phyloP scores from a whole-genome alignment of 2,113 vertebrate genomes.

The Megaptera novaeangliae region DNA sequence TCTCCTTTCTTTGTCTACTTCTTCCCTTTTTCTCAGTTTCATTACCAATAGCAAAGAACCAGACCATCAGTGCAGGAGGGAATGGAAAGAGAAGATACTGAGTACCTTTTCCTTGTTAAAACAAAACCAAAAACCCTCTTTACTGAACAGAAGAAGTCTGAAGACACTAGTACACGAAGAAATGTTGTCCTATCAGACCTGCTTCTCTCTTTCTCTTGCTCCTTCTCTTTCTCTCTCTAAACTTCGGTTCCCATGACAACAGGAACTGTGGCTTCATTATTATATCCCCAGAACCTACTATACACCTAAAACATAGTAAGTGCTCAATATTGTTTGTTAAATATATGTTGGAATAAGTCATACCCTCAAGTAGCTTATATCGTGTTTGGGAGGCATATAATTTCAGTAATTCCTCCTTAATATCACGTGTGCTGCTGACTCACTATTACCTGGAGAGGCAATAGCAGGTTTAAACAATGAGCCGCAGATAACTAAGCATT shows the following conservation, averaged over 20 bases:
- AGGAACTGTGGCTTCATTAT: background rate
- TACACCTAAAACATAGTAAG: background rate
- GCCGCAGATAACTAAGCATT: background rate
- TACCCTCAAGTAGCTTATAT: background rate
- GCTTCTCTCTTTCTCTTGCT: background rate
- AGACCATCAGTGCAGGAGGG: background rate
- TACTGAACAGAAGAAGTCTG: background rate
- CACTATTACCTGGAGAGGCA: constrained; percentile 4
- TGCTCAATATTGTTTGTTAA: background rate
- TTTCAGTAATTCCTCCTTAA: background rate
- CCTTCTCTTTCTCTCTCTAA: background rate
- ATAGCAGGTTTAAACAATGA: constrained; percentile 30
- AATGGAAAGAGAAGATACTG: background rate
- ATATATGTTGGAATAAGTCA: background rate
- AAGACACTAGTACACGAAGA: background rate
- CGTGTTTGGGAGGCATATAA: background rate
- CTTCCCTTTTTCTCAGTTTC: background rate
- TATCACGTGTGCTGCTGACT: background rate
- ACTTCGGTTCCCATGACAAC: background rate
- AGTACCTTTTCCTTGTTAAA: background rate
- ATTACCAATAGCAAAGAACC: background rate
- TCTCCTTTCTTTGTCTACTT: background rate
- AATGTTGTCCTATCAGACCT: background rate
- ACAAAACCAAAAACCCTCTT: background rate
- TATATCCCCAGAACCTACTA: background rate